phyloP scores from a whole-genome alignment of 2,797 vertebrate species.

The Toxotes lorentzi region DNA sequence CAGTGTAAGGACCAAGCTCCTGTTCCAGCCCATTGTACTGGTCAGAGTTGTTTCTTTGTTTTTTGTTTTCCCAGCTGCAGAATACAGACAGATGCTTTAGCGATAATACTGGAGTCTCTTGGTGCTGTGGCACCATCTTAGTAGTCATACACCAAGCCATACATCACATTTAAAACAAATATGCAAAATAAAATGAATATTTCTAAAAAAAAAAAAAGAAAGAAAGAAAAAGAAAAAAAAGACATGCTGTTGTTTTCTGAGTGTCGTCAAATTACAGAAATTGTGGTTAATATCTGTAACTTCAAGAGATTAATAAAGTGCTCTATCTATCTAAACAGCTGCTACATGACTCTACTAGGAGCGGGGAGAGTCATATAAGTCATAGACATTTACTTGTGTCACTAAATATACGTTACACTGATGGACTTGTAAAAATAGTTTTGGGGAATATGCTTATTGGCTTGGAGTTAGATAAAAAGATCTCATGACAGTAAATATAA shows the following conservation, averaged over 20 bases:
- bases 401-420: not conserved
- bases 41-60: constrained; percentile 61
- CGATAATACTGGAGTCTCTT: constrained; percentile 34
- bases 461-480: not conserved
- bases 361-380: not conserved
- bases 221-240: not conserved
- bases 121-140: constrained; percentile 46
- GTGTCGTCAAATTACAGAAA: not conserved
- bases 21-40: constrained; percentile 54
- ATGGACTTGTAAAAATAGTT: not conserved
- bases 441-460: not conserved
- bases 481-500: not conserved
- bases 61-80: constrained; percentile 47
- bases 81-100: constrained; percentile 55
- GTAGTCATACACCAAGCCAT: constrained; percentile 77
- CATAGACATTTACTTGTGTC: not conserved
- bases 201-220: constrained; percentile 40
- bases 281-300: not conserved
- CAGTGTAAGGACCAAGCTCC: constrained; percentile 59
- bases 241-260: constrained; percentile 16
- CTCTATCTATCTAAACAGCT: not conserved
- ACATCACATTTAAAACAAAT: constrained; percentile 68
- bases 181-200: constrained; percentile 79
- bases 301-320: not conserved
- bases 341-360: not conserved